Percentiles rank a stretch among this genome's conserved stretches.
phyloP scores from a whole-genome alignment of 2,888 invertebrate species.

The Tuta absoluta region DNA sequence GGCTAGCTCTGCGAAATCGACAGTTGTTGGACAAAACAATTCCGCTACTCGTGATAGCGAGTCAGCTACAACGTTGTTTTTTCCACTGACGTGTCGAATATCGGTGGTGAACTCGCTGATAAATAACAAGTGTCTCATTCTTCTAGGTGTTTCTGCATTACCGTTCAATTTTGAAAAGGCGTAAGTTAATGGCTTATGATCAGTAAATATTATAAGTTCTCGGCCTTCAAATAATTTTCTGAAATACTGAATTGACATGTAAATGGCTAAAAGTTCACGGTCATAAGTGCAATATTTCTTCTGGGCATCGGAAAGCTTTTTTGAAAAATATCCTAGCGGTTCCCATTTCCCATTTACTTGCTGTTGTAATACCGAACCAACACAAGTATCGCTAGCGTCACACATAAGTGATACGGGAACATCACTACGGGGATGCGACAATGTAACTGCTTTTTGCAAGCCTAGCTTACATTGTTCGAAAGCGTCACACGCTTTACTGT shows the following conservation, averaged over 20 bases:
- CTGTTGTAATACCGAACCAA: conserved; percentile 53
- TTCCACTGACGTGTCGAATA: conserved; percentile 22
- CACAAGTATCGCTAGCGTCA: conserved; percentile 50
- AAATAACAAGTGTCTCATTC: conserved; percentile 25
- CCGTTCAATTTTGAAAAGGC: conserved; percentile 23
- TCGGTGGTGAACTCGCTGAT: conserved; percentile 28
- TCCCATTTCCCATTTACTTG: conserved; percentile 27
- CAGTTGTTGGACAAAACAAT: conserved; percentile 9
- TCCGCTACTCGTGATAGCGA: conserved; percentile 28
- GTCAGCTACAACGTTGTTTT: conserved; percentile 29
- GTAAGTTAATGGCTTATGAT: conserved; percentile 33
- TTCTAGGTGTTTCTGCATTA: conserved; percentile 28
- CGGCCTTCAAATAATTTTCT: conserved; percentile 19
- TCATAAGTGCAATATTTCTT: conserved; percentile 28
- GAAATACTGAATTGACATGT: conserved; percentile 12
- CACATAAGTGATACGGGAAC: conserved; percentile 39
- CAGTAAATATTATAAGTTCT: conserved; percentile 30
- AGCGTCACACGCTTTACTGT: conserved; percentile 30
- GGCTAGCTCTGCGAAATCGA: conserved; percentile 25
- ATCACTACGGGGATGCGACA: conserved; percentile 40
- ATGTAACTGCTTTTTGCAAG: conserved; percentile 39
- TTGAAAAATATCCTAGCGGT: conserved; percentile 37
- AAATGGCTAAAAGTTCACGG: conserved; percentile 34
- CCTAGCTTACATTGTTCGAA: conserved; percentile 39
- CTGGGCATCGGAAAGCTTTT: conserved; percentile 18